These are phyloP conservation scores for Cephus pulcher DNA, from an alignment of 2,888 invertebrate species.

Conservation along the genomic window DNA sequence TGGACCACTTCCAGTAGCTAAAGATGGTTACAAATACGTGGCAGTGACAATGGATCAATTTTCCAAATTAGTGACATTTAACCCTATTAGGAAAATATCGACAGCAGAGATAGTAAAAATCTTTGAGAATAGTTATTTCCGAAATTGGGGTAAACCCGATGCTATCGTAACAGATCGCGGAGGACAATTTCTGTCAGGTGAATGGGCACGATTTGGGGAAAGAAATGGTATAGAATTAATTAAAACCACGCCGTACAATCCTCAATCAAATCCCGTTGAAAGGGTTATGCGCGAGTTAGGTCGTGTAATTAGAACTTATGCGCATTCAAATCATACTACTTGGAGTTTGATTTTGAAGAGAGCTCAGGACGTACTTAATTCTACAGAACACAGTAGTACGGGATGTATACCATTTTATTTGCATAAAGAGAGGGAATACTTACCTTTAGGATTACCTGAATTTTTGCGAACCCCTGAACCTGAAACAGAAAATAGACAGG, in stretches of 20 bases:
- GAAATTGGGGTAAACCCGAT: constrained; percentile 8
- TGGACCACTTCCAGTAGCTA: too few species aligned
- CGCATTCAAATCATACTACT: too few species aligned
- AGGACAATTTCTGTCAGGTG: constrained; percentile 10
- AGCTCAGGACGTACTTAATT: too few species aligned
- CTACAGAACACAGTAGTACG: neutral
- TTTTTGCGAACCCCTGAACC: too few species aligned
- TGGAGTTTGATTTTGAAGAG: neutral
- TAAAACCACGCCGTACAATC: constrained; percentile 18
- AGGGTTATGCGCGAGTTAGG: constrained; percentile 21
- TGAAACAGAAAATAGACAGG: too few species aligned
- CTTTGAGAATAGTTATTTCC: constrained; percentile 9
- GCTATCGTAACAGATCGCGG: constrained; percentile 14
- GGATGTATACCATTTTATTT: too few species aligned
- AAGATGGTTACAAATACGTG: too few species aligned
- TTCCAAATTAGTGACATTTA: too few species aligned
- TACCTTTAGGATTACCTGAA: too few species aligned
- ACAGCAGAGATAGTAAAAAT: neutral
- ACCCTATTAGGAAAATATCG: constrained; percentile 4
- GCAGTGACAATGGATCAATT: too few species aligned
- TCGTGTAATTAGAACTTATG: neutral
- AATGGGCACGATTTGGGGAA: neutral
- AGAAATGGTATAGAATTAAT: neutral
- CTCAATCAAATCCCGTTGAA: constrained; percentile 20
- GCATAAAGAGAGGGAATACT: too few species aligned